Evolutionary conservation across 2,888 invertebrate genomes (phyloP), one percentile per base, ranked within the genome.

Genomic region (Fragum fragum): DNA sequence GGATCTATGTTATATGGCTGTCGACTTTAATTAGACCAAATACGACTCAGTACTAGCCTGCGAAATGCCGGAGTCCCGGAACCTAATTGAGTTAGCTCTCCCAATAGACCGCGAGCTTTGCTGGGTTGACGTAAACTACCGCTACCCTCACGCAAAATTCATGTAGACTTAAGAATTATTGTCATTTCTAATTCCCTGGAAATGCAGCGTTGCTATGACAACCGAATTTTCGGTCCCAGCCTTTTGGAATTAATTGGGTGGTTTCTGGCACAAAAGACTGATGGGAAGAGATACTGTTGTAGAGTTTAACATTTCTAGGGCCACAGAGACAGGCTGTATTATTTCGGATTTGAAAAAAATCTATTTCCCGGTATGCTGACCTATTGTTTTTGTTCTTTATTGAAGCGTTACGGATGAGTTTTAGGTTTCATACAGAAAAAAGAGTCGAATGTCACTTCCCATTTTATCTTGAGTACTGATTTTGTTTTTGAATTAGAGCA

Each of bases 141-240:
- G 55, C 68, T 71, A 47, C 70, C 78, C 73, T 78, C 84, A 84
- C 81, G 84, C 84, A 76, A 85, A 79, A 76, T 29, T 74, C 76
- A 79, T 79, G 81, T 81, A 79, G 79, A 81, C 77, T 74, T 70
- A 42, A 69, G 76, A 78, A 80, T 81, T 73, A 83, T 79, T 86
- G 83, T 83, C 83, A 81, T 81, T 83, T 83, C 77, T 74, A 86
- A 86, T 86, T 86, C 86, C 86, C 79, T 53, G 71, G 86, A 81
- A 77, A 82, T 75, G 61, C 72, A 71, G 59, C 16, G 83, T 83
- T 79, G 68, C 86, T 74, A 75, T 86, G 70, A 79, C 42, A 79
- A 83, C 83, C 61, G 79, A 76, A 76, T 73, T 72, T 79, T 80
- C 75, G 76, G 78, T 80, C 80, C 85, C 72, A 71, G 69, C 57